A percentile compares a stretch with the other conserved stretches of the same genome.
These are phyloP conservation scores for Avahi laniger DNA, from an alignment of 2,797 vertebrate species.

Conservation along the genomic window DNA sequence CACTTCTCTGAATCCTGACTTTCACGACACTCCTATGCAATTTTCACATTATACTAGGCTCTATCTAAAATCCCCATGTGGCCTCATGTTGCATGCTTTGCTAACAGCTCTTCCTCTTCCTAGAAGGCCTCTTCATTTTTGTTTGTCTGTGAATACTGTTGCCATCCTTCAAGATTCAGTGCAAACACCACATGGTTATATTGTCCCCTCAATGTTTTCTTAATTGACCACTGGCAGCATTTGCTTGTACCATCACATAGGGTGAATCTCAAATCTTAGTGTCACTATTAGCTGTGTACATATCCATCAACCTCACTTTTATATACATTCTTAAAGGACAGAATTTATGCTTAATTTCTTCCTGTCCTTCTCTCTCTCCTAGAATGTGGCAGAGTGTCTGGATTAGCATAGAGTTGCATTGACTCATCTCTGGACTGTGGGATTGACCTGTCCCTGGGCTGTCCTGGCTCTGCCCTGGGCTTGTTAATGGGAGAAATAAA, in stretches of 20 bases:
- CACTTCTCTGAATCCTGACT: background rate
- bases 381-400: background rate
- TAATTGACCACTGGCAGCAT: background rate
- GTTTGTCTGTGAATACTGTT: background rate
- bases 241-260: background rate
- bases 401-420: background rate
- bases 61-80: accelerated
- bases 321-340: background rate
- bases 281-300: background rate
- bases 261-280: background rate
- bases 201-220: background rate
- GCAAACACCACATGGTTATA: background rate
- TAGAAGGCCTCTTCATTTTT: background rate
- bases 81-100: background rate
- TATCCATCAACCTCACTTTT: background rate
- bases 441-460: background rate
- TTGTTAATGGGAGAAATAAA: background rate
- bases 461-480: background rate
- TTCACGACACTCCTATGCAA: background rate
- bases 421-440: background rate
- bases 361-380: background rate
- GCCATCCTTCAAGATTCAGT: background rate
- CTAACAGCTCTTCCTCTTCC: background rate
- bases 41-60: background rate
- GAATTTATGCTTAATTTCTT: background rate